Base-by-base conservation (phyloP, 2,888 invertebrate species). In the Amblyteles armatorius region DNA sequence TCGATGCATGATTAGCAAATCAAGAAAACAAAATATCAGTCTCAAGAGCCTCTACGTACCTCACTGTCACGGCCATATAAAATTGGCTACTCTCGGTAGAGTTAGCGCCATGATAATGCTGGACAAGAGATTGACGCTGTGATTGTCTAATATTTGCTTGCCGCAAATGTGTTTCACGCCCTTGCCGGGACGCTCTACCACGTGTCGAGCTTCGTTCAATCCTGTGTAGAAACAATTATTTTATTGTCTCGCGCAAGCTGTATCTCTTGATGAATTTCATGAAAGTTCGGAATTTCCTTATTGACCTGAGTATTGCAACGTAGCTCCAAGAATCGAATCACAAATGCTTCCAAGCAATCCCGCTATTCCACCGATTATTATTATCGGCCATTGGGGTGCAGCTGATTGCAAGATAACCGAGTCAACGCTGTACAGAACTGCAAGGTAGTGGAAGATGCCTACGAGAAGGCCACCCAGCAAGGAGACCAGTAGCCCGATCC, bases 41-140 rank as follows among this genome's bases (percentile, higher is more conserved):
- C 22, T 2, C 26, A 26, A 19, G 52, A 52, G 7, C 52, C 11
- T 63, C 48, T 50, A 52, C 40, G 1, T 55, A n/a, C 52, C 19
- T 68, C 11, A 63, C 11, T 5, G 78, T 88, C 79, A 89, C 33
- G 95, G 95, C 96, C 96, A 96, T 80, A 95, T 92, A 81, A 94
- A 91, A 79, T 95, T 94, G 2, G 96, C 95, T 40, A 97, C 89
- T 88, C 95, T 95, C 13, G 98, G 97, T 90, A 97, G 95, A 5
- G 96, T 93, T 0, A 97, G 93, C 1, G 96, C 97, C 89, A 97
- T 97, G 9, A 97, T 93, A 74, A 98, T 95, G 82, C 96, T 97
- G 0, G 98, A 96, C 82, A 98, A 94, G 63, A 98, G 95, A 94
- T 98, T 98, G 0, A 98, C 97, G 91, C 97, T 97, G 92, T 98